Conservation (phyloP, 1,140 invertebrate species). For the Bicyclus anynana region DNA sequence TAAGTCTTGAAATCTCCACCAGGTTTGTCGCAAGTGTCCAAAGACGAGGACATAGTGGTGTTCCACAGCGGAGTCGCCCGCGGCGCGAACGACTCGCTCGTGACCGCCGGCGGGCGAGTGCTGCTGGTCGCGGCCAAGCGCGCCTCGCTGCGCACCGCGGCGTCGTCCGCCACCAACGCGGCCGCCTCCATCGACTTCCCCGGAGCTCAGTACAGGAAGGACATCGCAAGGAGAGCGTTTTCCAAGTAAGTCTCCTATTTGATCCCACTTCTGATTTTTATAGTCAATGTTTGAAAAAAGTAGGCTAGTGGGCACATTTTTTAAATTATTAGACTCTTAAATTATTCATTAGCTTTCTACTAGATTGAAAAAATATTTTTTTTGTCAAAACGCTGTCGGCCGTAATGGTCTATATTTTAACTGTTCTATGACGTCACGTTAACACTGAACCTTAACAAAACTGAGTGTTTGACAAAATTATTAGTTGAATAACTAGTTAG, state of each 20-base stretch:
- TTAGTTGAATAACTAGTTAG: too few species aligned
- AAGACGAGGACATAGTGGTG: conserved; percentile 75
- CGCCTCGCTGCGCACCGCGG: conserved; percentile 83
- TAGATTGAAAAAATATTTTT: too few species aligned
- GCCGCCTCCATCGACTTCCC: conserved; percentile 88
- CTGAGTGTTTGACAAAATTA: too few species aligned
- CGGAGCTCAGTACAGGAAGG: conserved; percentile 90
- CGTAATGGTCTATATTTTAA: too few species aligned
- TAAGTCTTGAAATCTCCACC: conserved; percentile 9
- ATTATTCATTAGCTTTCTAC: too few species aligned
- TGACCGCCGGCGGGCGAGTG: conserved; percentile 96
- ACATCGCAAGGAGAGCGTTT: conserved; percentile 93
- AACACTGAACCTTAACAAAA: too few species aligned
- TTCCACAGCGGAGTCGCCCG: conserved; percentile 85
- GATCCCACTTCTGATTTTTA: too few species aligned
- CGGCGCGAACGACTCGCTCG: conserved; percentile 79
- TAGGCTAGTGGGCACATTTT: too few species aligned
- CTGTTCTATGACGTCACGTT: too few species aligned
- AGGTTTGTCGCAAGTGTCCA: conserved; percentile 77
- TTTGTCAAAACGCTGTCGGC: too few species aligned
- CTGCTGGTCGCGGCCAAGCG: conserved; percentile 86
- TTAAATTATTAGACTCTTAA: too few species aligned
- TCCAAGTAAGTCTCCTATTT: conserved; percentile 88
- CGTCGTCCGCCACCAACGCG: conserved; percentile 83
- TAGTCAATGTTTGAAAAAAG: too few species aligned